Evolutionary conservation across 2,113 vertebrate species (phyloP), one percentile per base, ranked within the genome.

Genomic region (Brevimyrus niger): DNA sequence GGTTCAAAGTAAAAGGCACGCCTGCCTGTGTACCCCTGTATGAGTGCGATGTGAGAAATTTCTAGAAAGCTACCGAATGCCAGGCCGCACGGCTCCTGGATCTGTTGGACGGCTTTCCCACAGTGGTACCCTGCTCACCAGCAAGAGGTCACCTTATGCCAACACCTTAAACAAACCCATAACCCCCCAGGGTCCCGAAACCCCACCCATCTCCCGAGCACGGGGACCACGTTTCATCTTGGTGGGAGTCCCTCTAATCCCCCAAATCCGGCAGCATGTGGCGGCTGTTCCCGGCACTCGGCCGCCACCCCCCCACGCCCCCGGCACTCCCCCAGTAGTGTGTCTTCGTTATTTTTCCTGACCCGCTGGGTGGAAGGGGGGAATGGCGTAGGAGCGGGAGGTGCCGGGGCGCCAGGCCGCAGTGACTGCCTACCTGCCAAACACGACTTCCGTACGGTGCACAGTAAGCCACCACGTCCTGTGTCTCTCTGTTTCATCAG

Each of bases 231-330:
- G 91, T 93, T 93, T 94, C 80, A 92, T 94, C 92, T 92, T 90
- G 89, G 90, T 90, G 88, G 91, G 89, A 91, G 91, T 92, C 94
- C 91, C 44, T 38, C 6, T 93, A 93, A 92, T 94, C 92, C 90
- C 69, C 8, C 35, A 91, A 92, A 93, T 87, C 86, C 58, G 73
- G 58, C 85, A 23, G 80, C 35, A n/a, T 83, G 76, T 44, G 82
- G 69, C 21, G 82, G 44, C 82, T 84, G 17, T 47, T 84, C 42
- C 82, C 9, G 44, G 82, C 23, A 13, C 83, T 50, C 44, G 44
- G 7, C 23, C 13, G 44, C 44, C 83, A 0, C 82, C 46, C 42
- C 46, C 21, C 82, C 42, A 1, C 15, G 17, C 51, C 51, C 51
- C 51, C 15, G 51, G 15, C 21, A 3, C 4, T 35, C 31, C 31